A percentile compares a stretch with the other conserved stretches of the same genome.
Conservation (phyloP, 2,888 invertebrate genomes). For the Dorcus hopei region DNA sequence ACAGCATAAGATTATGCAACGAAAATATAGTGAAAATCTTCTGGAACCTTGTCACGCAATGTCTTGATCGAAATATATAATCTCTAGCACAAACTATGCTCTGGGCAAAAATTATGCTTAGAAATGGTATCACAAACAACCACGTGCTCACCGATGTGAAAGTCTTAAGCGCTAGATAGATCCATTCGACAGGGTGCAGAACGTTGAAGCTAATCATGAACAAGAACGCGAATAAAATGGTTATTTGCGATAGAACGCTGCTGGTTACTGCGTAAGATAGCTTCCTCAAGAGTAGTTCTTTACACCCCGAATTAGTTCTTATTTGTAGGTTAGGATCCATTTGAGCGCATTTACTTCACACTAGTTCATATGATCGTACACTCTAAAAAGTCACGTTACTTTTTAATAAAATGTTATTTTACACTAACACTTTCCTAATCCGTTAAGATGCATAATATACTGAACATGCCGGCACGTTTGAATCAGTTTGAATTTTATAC, state of each 20-base stretch:
- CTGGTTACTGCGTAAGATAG: constrained; percentile 50
- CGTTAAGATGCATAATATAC: no score
- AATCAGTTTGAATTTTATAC: no score
- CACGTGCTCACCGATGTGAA: constrained; percentile 63
- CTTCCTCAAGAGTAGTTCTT: constrained; percentile 57
- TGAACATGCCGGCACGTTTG: no score
- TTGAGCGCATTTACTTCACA: background rate
- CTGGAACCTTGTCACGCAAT: constrained; percentile 64
- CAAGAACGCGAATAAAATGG: constrained; percentile 40
- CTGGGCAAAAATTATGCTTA: constrained; percentile 63
- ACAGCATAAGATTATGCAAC: constrained; percentile 57
- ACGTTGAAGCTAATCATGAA: constrained; percentile 60
- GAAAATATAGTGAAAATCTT: constrained; percentile 63
- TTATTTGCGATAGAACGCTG: constrained; percentile 43
- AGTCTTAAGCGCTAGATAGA: constrained; percentile 57
- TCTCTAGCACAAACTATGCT: constrained; percentile 70
- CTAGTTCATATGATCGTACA: no score
- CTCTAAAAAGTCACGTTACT: no score
- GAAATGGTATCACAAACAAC: constrained; percentile 62
- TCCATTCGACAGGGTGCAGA: constrained; percentile 64
- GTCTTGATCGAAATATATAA: constrained; percentile 60
- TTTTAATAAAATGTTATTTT: no score
- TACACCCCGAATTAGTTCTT: constrained; percentile 40
- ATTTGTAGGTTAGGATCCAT: constrained; percentile 22
- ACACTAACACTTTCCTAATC: no score